These are phyloP conservation scores for Temnothorax nylanderi DNA, from an alignment of 1,140 invertebrate genomes.

Conservation along the genomic window DNA sequence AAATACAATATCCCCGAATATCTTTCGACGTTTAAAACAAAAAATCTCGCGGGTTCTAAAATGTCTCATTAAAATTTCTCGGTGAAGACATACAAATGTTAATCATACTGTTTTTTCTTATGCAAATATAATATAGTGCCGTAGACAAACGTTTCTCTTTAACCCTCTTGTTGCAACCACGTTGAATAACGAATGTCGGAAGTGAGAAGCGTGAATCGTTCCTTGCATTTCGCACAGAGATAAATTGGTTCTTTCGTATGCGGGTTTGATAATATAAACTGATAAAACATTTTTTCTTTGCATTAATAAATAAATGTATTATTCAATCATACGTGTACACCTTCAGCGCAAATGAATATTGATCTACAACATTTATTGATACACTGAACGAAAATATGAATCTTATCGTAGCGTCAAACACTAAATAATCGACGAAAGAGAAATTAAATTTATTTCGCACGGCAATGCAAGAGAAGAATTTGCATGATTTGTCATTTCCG, in stretches of 20 bases:
- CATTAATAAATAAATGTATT: slow-evolving; percentile 6
- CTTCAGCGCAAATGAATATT: too few relatives aligned
- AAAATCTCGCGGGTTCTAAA: not conserved
- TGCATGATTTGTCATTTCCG: not conserved
- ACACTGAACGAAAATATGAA: too few relatives aligned
- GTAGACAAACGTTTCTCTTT: not conserved
- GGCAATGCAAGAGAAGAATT: not conserved
- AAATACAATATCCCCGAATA: not conserved
- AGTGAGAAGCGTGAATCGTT: not conserved
- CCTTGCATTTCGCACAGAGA: not conserved
- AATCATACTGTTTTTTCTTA: not conserved
- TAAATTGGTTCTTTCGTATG: not conserved
- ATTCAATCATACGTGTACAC: not conserved
- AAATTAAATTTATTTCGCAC: not conserved
- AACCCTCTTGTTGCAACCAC: not conserved
- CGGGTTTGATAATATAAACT: not conserved
- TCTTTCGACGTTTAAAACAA: not conserved
- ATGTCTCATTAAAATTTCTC: not conserved
- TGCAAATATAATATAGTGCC: not conserved
- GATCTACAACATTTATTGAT: too few relatives aligned
- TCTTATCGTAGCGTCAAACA: too few relatives aligned
- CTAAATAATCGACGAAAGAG: too few relatives aligned
- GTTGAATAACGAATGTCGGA: not conserved
- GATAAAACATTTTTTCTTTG: not conserved
- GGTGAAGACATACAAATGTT: too few relatives aligned